Evolutionary conservation across 2,113 vertebrate genomes (phyloP).

Genomic region (Nanorana parkeri): DNA sequence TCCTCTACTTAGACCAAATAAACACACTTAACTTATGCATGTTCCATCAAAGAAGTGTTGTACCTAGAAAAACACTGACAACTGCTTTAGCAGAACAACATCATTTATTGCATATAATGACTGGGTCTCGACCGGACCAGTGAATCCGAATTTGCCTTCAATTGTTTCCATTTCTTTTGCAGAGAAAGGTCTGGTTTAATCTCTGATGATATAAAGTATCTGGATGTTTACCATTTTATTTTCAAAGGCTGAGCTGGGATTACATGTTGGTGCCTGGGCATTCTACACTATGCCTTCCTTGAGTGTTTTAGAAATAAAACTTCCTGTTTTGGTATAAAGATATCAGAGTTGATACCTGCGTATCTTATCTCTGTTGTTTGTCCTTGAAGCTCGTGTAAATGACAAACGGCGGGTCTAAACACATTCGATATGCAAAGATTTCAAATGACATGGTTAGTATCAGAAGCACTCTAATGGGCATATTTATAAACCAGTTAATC

Average conservation of each 20-base stretch:
- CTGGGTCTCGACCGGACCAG: too few relatives aligned
- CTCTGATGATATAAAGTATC: constrained; percentile 66
- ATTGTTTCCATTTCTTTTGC: constrained; percentile 67
- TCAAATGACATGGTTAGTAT: background rate
- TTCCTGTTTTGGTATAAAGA: constrained; percentile 49
- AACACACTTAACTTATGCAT: too few relatives aligned
- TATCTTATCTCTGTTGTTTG: background rate
- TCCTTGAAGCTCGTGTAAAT: constrained; percentile 36
- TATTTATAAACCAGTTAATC: too few relatives aligned
- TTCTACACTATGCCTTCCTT: background rate
- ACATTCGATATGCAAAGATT: background rate
- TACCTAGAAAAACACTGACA: too few relatives aligned
- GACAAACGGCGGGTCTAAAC: background rate
- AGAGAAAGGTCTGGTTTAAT: constrained; percentile 70
- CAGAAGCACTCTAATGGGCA: background rate
- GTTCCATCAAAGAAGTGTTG: too few relatives aligned
- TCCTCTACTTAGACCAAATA: too few relatives aligned
- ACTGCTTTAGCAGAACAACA: too few relatives aligned
- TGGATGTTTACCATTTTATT: constrained; percentile 66
- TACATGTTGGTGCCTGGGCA: constrained; percentile 4
- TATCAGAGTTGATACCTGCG: constrained; percentile 8
- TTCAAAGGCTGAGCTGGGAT: constrained; percentile 64
- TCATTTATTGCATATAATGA: too few relatives aligned
- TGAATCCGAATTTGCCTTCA: too few relatives aligned
- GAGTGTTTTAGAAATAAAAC: constrained; percentile 59